Percentiles rank a stretch among this genome's conserved stretches.
Evolutionary conservation across 2,113 vertebrate genomes (phyloP).

Genomic region (Smithornis capensis): DNA sequence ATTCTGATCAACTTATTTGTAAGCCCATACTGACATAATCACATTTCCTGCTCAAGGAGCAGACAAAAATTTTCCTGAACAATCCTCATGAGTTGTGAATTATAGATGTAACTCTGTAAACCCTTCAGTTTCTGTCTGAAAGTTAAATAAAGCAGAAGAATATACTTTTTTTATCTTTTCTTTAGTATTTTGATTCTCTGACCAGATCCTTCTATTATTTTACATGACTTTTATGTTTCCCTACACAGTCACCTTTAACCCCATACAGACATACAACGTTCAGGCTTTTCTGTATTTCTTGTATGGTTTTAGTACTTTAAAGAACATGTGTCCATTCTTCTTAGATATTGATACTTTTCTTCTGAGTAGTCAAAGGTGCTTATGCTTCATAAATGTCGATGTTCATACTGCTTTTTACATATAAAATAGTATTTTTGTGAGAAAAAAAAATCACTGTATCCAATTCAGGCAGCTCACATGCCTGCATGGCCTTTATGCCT

Average conservation of each 20-base stretch:
- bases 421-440: not conserved
- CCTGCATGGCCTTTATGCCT: not conserved
- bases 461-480: not conserved
- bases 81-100: slow-evolving; percentile 29
- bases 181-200: not conserved
- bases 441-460: not conserved
- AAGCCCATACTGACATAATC: not conserved
- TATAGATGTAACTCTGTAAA: slow-evolving; percentile 10
- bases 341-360: not conserved
- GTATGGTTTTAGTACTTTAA: not conserved
- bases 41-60: not conserved
- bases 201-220: not conserved
- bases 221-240: not conserved
- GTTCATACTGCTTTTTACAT: not conserved
- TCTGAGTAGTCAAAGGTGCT: not conserved
- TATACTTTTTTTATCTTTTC: not conserved
- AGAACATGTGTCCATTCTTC: not conserved
- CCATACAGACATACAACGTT: not conserved
- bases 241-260: not conserved
- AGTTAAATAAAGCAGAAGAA: slow-evolving; percentile 47
- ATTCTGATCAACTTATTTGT: not conserved
- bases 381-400: not conserved
- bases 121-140: not conserved
- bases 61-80: not conserved
- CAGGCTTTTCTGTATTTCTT: not conserved